Evolutionary conservation across 2,113 vertebrate species (phyloP).

Genomic region (Solea solea): DNA sequence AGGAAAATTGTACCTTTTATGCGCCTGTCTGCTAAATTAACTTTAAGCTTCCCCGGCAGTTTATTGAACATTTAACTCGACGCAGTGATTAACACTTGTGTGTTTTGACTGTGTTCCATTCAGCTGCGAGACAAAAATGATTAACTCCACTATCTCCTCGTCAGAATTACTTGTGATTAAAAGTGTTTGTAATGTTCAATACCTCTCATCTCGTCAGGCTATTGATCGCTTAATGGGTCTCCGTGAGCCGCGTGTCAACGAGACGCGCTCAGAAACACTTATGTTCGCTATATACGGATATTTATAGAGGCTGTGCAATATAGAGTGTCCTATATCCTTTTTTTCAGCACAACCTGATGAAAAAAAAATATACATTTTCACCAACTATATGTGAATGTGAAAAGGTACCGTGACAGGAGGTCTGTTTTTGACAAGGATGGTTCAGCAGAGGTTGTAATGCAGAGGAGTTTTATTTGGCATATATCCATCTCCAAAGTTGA

Average conservation of each 20-base stretch:
- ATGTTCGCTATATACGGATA: too few species aligned
- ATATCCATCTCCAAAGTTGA: too few species aligned
- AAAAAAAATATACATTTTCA: too few species aligned
- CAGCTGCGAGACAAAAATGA: constrained; percentile 33
- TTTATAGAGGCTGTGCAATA: too few species aligned
- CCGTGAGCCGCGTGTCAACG: constrained; percentile 28
- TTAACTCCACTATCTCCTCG: constrained; percentile 29
- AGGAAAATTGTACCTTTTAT: constrained; percentile 41
- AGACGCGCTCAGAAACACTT: constrained; percentile 9
- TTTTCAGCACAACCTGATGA: too few species aligned
- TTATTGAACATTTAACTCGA: constrained; percentile 28
- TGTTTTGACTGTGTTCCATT: constrained; percentile 9
- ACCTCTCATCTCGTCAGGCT: constrained; percentile 40
- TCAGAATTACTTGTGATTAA: constrained; percentile 35
- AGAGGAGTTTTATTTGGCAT: too few species aligned
- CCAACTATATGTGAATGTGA: too few species aligned
- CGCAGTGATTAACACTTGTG: constrained; percentile 53
- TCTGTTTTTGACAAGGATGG: too few species aligned
- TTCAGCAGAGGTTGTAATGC: too few species aligned
- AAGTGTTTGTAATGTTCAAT: constrained; percentile 35
- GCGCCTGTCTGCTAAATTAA: constrained; percentile 30
- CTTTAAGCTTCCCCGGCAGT: constrained; percentile 11
- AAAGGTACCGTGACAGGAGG: too few species aligned
- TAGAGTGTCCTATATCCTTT: too few species aligned
- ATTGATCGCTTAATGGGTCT: constrained; percentile 53